These are phyloP conservation scores for Onthophagus sagittarius DNA, from an alignment of 2,888 invertebrate genomes.

Conservation along the genomic window DNA sequence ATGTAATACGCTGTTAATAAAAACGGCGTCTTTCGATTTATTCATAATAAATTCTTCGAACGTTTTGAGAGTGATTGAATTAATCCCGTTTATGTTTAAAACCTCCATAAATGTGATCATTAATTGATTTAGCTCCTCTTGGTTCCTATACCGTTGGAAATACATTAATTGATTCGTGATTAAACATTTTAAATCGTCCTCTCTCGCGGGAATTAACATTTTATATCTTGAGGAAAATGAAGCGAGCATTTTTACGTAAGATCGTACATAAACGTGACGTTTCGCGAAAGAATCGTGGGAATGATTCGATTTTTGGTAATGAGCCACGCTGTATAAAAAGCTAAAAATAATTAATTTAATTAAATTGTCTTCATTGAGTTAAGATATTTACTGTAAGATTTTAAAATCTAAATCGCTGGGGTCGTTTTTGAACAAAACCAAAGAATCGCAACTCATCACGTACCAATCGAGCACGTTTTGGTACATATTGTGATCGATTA, in stretches of 20 bases:
- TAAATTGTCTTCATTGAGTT: slow-evolving; percentile 3
- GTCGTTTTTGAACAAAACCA: slow-evolving; percentile 58
- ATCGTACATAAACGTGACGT: slow-evolving; percentile 59
- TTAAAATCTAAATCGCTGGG: slow-evolving; percentile 57
- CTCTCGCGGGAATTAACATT: slow-evolving; percentile 49
- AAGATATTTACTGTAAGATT: slow-evolving; percentile 54
- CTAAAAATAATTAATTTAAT: slow-evolving; percentile 43
- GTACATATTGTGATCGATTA: slow-evolving; percentile 58
- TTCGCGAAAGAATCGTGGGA: slow-evolving; percentile 48
- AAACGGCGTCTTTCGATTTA: slow-evolving; percentile 50
- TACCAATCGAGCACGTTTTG: slow-evolving; percentile 72
- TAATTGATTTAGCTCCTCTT: slow-evolving; percentile 51
- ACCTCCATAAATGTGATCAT: slow-evolving; percentile 51
- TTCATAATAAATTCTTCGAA: slow-evolving; percentile 50
- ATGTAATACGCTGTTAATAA: slow-evolving; percentile 50
- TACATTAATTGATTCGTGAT: slow-evolving; percentile 53
- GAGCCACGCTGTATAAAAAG: slow-evolving; percentile 58
- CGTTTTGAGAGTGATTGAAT: slow-evolving; percentile 39
- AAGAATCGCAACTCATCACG: slow-evolving; percentile 67
- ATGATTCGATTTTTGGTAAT: slow-evolving; percentile 49
- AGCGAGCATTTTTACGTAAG: slow-evolving; percentile 57
- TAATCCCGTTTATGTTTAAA: slow-evolving; percentile 43
- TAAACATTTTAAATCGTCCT: slow-evolving; percentile 50
- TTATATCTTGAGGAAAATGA: slow-evolving; percentile 55
- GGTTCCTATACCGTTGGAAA: slow-evolving; percentile 51